These are phyloP conservation scores for Labeo calbasu DNA, from an alignment of 2,797 vertebrate species.

Conservation along the genomic window DNA sequence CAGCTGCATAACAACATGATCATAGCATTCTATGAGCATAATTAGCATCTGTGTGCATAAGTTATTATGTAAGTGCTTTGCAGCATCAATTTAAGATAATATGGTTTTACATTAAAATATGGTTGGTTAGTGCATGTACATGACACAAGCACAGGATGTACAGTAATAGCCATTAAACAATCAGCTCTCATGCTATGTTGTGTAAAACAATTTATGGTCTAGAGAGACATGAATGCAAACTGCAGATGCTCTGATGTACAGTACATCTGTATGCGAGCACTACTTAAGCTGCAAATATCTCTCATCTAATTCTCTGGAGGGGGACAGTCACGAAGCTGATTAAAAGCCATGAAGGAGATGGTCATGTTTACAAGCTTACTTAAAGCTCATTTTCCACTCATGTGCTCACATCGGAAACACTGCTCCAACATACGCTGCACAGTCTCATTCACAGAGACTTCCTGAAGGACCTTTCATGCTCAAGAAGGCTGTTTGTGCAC, in stretches of 20 bases:
- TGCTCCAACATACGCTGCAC: neutral
- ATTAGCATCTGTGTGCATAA: constrained; percentile 3
- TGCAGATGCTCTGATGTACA: constrained; percentile 6
- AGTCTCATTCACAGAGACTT: constrained; percentile 12
- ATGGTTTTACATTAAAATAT: neutral
- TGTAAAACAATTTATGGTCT: neutral
- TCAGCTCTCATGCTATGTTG: neutral
- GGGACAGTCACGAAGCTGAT: constrained; percentile 40
- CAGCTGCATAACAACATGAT: constrained; percentile 1
- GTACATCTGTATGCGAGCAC: neutral
- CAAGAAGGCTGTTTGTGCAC: neutral
- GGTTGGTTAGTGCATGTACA: neutral
- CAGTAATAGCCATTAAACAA: neutral
- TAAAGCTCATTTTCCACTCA: constrained; percentile 52
- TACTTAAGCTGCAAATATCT: constrained; percentile 25
- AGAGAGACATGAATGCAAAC: neutral
- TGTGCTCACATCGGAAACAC: constrained; percentile 26
- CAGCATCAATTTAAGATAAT: neutral
- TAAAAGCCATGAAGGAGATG: constrained; percentile 47
- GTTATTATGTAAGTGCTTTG: neutral
- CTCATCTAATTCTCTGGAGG: constrained; percentile 31
- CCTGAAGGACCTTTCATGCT: constrained; percentile 9
- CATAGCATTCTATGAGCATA: neutral
- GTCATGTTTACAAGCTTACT: constrained; percentile 49
- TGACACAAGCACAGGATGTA: neutral